These are phyloP conservation scores for Aythya baeri DNA, from an alignment of 2,113 vertebrate genomes.

Conservation along the genomic window DNA sequence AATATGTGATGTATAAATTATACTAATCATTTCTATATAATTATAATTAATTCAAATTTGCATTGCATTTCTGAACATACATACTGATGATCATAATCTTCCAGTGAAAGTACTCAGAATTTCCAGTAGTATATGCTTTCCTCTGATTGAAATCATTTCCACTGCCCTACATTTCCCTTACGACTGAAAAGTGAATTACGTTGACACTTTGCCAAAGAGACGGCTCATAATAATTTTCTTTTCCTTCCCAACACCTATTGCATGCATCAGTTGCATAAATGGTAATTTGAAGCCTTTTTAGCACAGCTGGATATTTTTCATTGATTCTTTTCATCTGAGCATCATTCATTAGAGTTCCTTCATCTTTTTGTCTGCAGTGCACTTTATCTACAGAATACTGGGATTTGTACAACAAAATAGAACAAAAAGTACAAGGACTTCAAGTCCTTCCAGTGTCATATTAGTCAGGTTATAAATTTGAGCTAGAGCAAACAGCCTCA, in stretches of 20 bases:
- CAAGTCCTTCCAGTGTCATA: constrained; percentile 21
- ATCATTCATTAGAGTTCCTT: constrained; percentile 63
- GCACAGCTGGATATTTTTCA: constrained; percentile 67
- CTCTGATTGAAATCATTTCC: constrained; percentile 55
- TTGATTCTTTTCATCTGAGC: constrained; percentile 67
- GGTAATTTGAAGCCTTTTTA: constrained; percentile 62
- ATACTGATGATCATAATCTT: not conserved
- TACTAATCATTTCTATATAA: not conserved
- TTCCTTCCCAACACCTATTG: constrained; percentile 51
- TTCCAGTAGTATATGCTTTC: constrained; percentile 25
- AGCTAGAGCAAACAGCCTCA: not conserved
- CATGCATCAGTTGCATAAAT: constrained; percentile 53
- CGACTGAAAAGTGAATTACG: constrained; percentile 52
- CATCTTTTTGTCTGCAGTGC: constrained; percentile 16
- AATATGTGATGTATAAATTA: not conserved
- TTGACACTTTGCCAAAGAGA: constrained; percentile 58
- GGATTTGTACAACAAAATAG: constrained; percentile 31
- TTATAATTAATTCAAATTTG: constrained; percentile 17
- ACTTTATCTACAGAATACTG: constrained; percentile 11
- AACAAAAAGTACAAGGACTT: constrained; percentile 27
- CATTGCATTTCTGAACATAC: not conserved
- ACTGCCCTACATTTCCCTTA: constrained; percentile 52
- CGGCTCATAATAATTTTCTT: constrained; percentile 58
- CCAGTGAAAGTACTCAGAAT: constrained; percentile 15
- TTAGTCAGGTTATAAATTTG: constrained; percentile 33